Base-by-base conservation (phyloP, 2,888 invertebrate species). In the Neocrepidodera transversa region DNA sequence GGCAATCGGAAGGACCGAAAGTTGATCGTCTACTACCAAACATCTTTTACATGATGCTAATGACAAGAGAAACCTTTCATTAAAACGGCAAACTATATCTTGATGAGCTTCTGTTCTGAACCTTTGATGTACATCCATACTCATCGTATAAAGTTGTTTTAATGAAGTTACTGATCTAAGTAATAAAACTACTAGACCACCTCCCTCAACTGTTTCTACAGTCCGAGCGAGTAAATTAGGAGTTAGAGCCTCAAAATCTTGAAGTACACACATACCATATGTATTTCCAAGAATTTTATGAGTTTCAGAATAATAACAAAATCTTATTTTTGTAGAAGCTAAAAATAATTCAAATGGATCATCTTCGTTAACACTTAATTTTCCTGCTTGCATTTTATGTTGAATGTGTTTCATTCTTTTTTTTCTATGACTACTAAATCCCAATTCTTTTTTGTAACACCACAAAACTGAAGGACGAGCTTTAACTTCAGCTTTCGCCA, bases 211-310 rank as follows among this genome's bases (percentile, higher is more conserved):
- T 0, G 99, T 99, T 84, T 99, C 99, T 65, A 99, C 86, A 0
- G 98, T 97, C 52, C 98, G 85, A 0, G 98, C 98, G 75, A 99
- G 83, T 62, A 98, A 82, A 81, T 99, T 99, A 0, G 99, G 98
- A 1, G 97, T 98, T 1, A 99, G 78, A 0, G 97, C 97, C 83
- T 99, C 98, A 82, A 79, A 79, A 68, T 79, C 92, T 86, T 97
- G 96, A 61, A 98, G 81, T 32, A 98, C 90, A 82, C 97, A 95
- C 79, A 80, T 79, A 32, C 79, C 79, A 80, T 92, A 99, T 0
- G 99, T 99, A 74, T 95, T 96, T 55, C 99, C 99, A 0, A 99
- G 86, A 79, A 99, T 96, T 68, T 96, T 94, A 78, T 98, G 97
- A 0, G 97, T 97, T 79, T 99, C 99, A 0, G 91, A 89, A 78